A percentile compares a stretch with the other conserved stretches of the same genome.
phyloP scores from a whole-genome alignment of 2,888 invertebrate species.

The Hydriomena furcata region DNA sequence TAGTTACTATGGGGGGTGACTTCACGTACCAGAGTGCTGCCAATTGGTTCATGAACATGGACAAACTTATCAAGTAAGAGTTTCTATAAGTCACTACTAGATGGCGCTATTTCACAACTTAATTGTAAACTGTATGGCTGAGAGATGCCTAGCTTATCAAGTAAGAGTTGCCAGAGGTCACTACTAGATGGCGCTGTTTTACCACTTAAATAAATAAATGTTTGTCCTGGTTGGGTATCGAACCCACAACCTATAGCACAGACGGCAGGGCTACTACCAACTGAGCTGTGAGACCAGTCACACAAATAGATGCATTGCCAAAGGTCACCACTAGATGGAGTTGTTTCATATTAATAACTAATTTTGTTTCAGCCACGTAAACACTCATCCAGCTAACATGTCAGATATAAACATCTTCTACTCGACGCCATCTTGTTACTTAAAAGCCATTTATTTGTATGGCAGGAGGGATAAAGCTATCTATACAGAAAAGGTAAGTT shows the following conservation, averaged over 20 bases:
- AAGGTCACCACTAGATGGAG: neutral
- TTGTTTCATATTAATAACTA: neutral
- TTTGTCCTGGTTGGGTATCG: too few relatives aligned
- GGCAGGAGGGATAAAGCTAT: conserved; percentile 86
- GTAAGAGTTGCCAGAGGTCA: neutral
- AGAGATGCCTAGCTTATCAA: too few relatives aligned
- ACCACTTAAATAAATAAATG: too few relatives aligned
- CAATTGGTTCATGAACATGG: conserved; percentile 92
- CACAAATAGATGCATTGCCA: too few relatives aligned
- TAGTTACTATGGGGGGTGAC: conserved; percentile 96
- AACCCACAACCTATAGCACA: too few relatives aligned
- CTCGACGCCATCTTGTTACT: conserved; percentile 84
- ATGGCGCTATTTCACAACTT: neutral
- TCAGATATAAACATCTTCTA: conserved; percentile 85
- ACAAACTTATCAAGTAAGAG: conserved; percentile 90
- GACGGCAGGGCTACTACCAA: neutral
- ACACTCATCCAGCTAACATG: conserved; percentile 64
- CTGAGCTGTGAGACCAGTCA: neutral
- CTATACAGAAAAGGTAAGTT: conserved; percentile 62
- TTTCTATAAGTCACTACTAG: neutral
- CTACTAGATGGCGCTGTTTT: neutral
- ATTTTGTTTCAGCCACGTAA: conserved; percentile 61
- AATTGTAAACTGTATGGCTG: neutral
- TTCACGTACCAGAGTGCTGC: conserved; percentile 94
- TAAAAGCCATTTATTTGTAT: conserved; percentile 85